Conservation (phyloP, 2,113 vertebrate species). For the Gallinago paraguaiae region DNA sequence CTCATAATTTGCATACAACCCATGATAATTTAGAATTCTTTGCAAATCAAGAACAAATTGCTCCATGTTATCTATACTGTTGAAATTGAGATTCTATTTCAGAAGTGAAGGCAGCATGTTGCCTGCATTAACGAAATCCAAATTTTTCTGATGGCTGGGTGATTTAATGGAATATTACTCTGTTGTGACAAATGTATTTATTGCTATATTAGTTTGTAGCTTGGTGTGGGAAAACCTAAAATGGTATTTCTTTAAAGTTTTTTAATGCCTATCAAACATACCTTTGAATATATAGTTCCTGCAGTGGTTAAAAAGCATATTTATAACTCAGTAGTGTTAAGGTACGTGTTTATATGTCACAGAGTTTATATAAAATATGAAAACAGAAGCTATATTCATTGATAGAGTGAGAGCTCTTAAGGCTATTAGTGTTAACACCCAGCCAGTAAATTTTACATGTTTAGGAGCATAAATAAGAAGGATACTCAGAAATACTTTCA, state of each 20-base stretch:
- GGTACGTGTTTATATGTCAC: slow-evolving; percentile 62
- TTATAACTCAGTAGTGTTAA: slow-evolving; percentile 31
- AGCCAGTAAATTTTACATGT: slow-evolving; percentile 43
- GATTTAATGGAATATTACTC: neutral
- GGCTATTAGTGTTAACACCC: slow-evolving; percentile 52
- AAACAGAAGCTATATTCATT: slow-evolving; percentile 64
- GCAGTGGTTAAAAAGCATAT: slow-evolving; percentile 7
- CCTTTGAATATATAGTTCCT: slow-evolving; percentile 26
- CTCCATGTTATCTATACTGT: neutral
- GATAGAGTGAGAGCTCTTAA: slow-evolving; percentile 52
- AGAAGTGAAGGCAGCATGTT: neutral
- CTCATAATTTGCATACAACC: neutral
- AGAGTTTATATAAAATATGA: slow-evolving; percentile 48
- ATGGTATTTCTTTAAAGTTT: neutral
- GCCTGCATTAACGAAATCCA: neutral
- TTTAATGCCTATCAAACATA: slow-evolving; percentile 25
- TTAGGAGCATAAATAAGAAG: slow-evolving; percentile 28
- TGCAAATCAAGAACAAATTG: neutral
- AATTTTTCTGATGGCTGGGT: neutral
- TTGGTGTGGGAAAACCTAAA: neutral
- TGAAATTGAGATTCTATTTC: neutral
- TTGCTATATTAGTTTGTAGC: neutral
- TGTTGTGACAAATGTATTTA: neutral
- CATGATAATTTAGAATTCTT: neutral
- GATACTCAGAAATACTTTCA: slow-evolving; percentile 35